A percentile compares a stretch with the other conserved stretches of the same genome.
Conservation (phyloP, 1,140 invertebrate species). For the Bursaphelenchus mucronatus region DNA sequence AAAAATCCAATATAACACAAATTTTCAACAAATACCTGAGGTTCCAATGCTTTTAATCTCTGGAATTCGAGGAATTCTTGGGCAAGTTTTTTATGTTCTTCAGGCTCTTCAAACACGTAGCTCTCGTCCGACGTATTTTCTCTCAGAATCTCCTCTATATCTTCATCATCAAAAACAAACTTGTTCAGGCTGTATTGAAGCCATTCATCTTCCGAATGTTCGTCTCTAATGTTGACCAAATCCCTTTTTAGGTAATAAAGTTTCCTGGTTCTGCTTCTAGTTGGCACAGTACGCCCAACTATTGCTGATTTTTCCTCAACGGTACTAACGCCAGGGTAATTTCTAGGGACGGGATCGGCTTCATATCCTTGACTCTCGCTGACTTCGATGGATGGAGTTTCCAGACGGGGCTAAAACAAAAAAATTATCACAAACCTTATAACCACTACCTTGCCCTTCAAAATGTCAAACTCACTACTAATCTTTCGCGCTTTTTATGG, state of each 20-base stretch:
- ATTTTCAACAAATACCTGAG: no score
- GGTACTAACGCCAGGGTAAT: background rate
- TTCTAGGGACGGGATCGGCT: no score
- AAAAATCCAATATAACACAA: no score
- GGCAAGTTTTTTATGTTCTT: no score
- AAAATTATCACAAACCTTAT: background rate
- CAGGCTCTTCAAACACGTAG: no score
- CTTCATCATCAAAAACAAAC: no score
- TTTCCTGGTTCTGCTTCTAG: background rate
- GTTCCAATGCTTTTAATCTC: no score
- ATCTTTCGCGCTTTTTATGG: slow-evolving; percentile 5
- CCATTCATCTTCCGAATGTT: slow-evolving; percentile 26
- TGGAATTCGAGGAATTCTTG: no score
- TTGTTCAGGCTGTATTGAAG: background rate
- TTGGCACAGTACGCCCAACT: slow-evolving; percentile 2
- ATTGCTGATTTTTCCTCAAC: background rate
- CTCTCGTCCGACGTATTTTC: no score
- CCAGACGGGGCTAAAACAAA: background rate
- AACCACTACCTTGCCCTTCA: background rate
- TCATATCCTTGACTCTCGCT: slow-evolving; percentile 6
- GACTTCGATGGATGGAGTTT: background rate
- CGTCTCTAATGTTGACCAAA: slow-evolving; percentile 36
- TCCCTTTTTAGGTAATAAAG: slow-evolving; percentile 41
- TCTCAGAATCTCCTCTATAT: no score
- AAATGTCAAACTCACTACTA: background rate